phyloP scores from a whole-genome alignment of 2,797 vertebrate genomes.

The Phataginus tricuspis region DNA sequence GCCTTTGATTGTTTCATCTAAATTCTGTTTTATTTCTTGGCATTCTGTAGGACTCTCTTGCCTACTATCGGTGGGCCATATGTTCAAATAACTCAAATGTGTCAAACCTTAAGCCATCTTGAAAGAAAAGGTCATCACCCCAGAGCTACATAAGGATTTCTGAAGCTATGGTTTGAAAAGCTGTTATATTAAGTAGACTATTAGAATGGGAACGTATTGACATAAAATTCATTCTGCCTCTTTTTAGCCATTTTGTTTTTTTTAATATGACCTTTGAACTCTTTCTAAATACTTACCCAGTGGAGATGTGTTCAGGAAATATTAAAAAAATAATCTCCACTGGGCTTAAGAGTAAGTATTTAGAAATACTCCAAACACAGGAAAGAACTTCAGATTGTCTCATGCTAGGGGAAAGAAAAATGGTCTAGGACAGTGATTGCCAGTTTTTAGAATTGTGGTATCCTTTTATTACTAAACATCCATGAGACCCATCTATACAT shows the following conservation, averaged over 20 bases:
- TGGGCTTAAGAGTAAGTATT: not conserved
- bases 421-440: not conserved
- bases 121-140: not conserved
- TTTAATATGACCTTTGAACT: too few species aligned
- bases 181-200: not conserved
- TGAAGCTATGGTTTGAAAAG: constrained; percentile 34
- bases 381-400: constrained; percentile 18
- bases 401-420: not conserved
- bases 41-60: not conserved
- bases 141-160: not conserved
- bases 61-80: not conserved
- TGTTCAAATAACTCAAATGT: constrained; percentile 3
- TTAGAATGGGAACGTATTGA: not conserved
- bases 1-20: constrained; percentile 18
- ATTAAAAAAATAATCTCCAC: not conserved
- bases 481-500: not conserved
- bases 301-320: too few species aligned
- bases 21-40: constrained; percentile 60
- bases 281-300: too few species aligned
- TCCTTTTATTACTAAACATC: constrained; percentile 21
- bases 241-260: constrained; percentile 43
- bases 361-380: constrained; percentile 7
- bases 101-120: not conserved
- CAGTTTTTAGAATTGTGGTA: constrained; percentile 1
- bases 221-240: constrained; percentile 31